A percentile compares a stretch with the other conserved stretches of the same genome.
Conservation (phyloP, 2,113 vertebrate genomes). For the Sylvilagus bachmani region DNA sequence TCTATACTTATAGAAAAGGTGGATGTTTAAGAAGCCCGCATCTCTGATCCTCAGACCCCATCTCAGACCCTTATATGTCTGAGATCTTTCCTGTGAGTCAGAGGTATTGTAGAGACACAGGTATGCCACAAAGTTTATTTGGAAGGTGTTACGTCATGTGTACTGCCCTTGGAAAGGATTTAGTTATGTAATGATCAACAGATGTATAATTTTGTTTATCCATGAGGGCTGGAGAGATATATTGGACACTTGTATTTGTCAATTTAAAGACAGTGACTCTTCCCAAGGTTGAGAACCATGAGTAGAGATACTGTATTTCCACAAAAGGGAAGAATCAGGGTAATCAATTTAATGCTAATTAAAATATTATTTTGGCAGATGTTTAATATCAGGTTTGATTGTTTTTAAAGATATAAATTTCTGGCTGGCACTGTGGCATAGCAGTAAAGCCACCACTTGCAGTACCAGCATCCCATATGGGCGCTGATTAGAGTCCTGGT, state of each 20-base stretch:
- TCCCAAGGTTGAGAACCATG: not conserved
- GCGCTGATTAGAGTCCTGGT: too few relatives aligned
- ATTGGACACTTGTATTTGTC: not conserved
- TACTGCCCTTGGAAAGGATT: not conserved
- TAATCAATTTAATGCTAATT: not conserved
- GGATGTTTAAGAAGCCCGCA: not conserved
- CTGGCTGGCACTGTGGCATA: too few relatives aligned
- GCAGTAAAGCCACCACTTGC: too few relatives aligned
- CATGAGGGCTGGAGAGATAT: not conserved
- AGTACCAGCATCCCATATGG: too few relatives aligned
- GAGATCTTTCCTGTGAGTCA: not conserved
- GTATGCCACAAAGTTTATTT: fast-evolving
- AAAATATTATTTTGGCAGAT: not conserved
- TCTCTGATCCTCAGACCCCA: not conserved
- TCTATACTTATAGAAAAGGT: not conserved
- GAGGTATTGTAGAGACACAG: not conserved
- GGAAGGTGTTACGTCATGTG: not conserved
- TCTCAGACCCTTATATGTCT: not conserved
- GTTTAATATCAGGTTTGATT: not conserved
- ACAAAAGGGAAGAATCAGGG: not conserved
- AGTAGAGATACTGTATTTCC: not conserved
- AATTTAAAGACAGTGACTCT: not conserved
- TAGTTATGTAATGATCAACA: not conserved
- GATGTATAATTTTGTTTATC: not conserved
- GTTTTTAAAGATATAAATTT: not conserved